These are phyloP conservation scores for Calliopsis andreniformis DNA, from an alignment of 1,140 invertebrate genomes.

Conservation along the genomic window DNA sequence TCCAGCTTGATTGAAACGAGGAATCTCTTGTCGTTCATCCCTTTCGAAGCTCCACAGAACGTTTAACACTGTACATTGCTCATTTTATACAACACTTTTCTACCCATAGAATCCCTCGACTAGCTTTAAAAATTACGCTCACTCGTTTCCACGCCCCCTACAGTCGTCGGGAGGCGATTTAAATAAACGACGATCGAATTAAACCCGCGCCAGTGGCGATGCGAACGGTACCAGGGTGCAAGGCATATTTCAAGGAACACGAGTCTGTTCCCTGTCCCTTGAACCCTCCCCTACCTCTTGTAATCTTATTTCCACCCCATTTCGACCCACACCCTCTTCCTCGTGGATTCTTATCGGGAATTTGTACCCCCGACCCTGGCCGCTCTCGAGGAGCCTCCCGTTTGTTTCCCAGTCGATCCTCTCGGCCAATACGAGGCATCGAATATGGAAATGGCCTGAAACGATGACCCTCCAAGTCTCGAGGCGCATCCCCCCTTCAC, in stretches of 20 bases:
- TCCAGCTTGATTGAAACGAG: constrained; percentile 24
- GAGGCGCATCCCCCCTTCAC: constrained; percentile 53
- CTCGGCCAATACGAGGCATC: constrained; percentile 26
- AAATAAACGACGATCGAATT: constrained; percentile 78
- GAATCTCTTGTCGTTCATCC: neutral
- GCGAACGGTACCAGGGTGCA: constrained; percentile 61
- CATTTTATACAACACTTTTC: too few species aligned
- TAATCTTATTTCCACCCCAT: constrained; percentile 75
- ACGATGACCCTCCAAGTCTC: constrained; percentile 60
- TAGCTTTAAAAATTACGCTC: neutral
- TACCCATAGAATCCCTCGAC: too few species aligned
- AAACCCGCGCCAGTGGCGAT: constrained; percentile 75
- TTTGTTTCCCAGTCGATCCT: constrained; percentile 21
- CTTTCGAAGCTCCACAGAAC: neutral
- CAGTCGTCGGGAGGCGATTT: constrained; percentile 65
- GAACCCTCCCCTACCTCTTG: constrained; percentile 47
- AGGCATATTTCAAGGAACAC: constrained; percentile 51
- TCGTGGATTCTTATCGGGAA: constrained; percentile 76
- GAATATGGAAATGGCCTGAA: constrained; percentile 72
- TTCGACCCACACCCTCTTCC: constrained; percentile 20
- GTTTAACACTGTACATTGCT: neutral
- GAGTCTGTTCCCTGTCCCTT: constrained; percentile 4
- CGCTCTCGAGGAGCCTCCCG: neutral
- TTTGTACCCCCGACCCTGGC: constrained; percentile 63
- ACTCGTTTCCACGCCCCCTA: neutral